Evolutionary conservation across 2,888 invertebrate genomes (phyloP), one percentile per base, ranked within the genome.

Genomic region (Stenchaetothrips biformis): DNA sequence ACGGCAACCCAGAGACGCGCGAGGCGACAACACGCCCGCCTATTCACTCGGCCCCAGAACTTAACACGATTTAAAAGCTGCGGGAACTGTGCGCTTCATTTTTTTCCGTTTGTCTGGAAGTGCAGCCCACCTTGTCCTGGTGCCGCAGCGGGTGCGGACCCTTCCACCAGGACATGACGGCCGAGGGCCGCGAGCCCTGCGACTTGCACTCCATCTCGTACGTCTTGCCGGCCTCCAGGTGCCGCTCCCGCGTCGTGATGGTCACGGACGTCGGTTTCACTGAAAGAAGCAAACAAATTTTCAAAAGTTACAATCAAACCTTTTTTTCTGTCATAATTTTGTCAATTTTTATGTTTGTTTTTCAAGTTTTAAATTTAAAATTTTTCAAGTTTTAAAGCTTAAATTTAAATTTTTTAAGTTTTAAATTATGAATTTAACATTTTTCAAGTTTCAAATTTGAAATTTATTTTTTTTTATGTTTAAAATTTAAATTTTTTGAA

Each of bases 131-230:
- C 67, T 74, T 81, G 48, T 78, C 49, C 21, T 21, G 79, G 53
- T 80, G 79, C 87, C 92, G 93, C 83, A 95, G 90, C 87, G 92
- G 93, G 84, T 92, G 90, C 86, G 92, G 94, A 84, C 92, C 93
- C 86, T 94, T 94, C 95, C 94, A 96, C 96, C 96, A 96, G 79
- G 94, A 93, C 85, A 96, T 93, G 81, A 91, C 89, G 4, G 95
- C 95, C 83, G 94, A 92, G 11, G 96, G 95, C 83, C 94, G 90
- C 25, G 95, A 95, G 81, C 96, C 96, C 0, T 93, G 92, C 81
- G 95, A 93, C 85, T 92, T 92, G 86, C 96, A 96, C 86, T 95
- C 95, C 82, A 96, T 91, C 85, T 95, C 94, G 87, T 95, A 95
- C 82, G 92, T 90, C 86, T 94, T 94, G 85, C 94, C 95, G 0